Evolutionary conservation across 2,888 invertebrate species (phyloP), one percentile per base, ranked within the genome.

Genomic region (Drosophila lacicola): DNA sequence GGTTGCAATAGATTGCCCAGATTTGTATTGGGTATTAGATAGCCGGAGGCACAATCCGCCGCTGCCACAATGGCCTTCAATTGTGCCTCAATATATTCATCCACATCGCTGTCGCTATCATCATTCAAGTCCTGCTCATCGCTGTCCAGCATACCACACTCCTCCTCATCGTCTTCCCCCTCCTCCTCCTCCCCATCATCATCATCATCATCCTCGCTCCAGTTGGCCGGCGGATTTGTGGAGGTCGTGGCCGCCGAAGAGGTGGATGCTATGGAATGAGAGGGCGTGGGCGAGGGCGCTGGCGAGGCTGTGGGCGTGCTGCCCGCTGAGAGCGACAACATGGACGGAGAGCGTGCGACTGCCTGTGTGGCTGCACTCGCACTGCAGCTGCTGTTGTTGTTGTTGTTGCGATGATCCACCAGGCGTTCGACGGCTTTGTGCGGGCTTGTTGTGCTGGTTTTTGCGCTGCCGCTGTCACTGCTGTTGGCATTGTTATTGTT

Each of bases 21-120:
- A 81, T 91, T 93, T 45, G 93, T 92, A 60, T 93, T 93, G 68
- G 93, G 92, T 83, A 93, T 92, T 33, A 93, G 88, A 80, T 90
- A 92, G 36, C 93, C 93, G 2, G 91, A 90, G 55, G 91, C 90
- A 84, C 92, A 92, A 73, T 93, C 93, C 4, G 90, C 87, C 4
- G 91, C 90, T 8, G 90, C 85, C 14, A 90, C 90, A 55, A 92
- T 88, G 37, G 90, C 91, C 34, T 87, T 89, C 46, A 81, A 41
- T 25, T 87, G 82, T 45, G 84, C 78, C 36, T 72, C 79, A 13
- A 36, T 42, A 33, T 63, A 67, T 17, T 78, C 74, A 49, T 84
- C 68, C 39, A 78, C 70, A 37, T 85, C 87, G 46, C 56, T 80
- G 25, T 88, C 89, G 41, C 68, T 73, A 9, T 73, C 71, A 6